A percentile compares a stretch with the other conserved stretches of the same genome.
These are phyloP conservation scores for Bombus impatiens DNA, from an alignment of 1,140 invertebrate species.

Conservation along the genomic window DNA sequence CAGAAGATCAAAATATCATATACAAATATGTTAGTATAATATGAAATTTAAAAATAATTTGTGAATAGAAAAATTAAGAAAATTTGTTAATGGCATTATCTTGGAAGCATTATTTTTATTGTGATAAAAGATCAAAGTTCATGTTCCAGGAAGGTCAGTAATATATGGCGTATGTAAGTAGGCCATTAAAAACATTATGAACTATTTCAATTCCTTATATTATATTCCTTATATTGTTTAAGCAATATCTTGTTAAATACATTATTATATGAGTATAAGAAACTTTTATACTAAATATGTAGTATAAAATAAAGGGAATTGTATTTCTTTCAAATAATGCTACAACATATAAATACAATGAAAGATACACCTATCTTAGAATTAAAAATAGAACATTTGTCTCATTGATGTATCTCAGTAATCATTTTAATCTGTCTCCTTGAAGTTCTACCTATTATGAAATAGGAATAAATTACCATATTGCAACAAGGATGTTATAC, in stretches of 20 bases:
- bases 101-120: constrained; percentile 57
- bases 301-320: background rate
- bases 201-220: constrained; percentile 2
- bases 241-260: background rate
- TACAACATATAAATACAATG: background rate
- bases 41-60: background rate
- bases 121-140: constrained; percentile 70
- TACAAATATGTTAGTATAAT: background rate
- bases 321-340: background rate
- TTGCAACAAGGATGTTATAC: constrained; percentile 58
- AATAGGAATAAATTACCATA: constrained; percentile 54
- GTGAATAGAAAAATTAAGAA: constrained; percentile 42
- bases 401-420: constrained; percentile 3
- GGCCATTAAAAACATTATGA: constrained; percentile 63
- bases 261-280: background rate
- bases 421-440: constrained; percentile 35
- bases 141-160: constrained; percentile 71
- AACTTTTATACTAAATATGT: background rate
- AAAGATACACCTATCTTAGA: background rate
- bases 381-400: background rate
- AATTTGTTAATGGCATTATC: constrained; percentile 55
- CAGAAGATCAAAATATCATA: background rate
- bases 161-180: constrained; percentile 64
- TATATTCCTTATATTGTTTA: no score
- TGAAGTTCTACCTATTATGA: constrained; percentile 53